Evolutionary conservation across 2,888 invertebrate species (phyloP), one percentile per base, ranked within the genome.

Genomic region (Mesorhabditis spiculigera): DNA sequence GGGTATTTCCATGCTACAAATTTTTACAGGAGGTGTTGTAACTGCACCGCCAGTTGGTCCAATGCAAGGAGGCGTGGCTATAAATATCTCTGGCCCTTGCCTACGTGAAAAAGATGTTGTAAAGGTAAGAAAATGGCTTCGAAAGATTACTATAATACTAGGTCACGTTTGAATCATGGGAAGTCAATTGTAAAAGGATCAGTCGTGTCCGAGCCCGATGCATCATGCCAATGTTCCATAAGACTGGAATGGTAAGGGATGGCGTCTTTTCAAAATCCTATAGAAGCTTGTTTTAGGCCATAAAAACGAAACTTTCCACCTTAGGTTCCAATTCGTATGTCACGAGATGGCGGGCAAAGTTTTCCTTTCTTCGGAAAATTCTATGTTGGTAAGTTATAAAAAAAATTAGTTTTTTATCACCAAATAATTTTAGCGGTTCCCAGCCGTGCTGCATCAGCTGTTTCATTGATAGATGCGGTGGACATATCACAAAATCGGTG

Each of bases 61-160:
- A 86, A 96, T 97, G 96, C 89, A 96, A 77, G 97, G 97, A 4
- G 97, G 97, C 3, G 93, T 94, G 0, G 91, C 95, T 68, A 93
- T 97, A 61, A 95, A 96, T 86, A 93, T 97, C 71, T 95, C 96
- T 0, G 97, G 96, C 0, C 95, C 95, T 4, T 97, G 97, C 86
- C 93, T 96, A 86, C 89, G 91, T 77, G 90, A 90, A 0, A 89
- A 89, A 2, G 91, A 92, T 81, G 90, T 91, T 77, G 91, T 95
- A 66, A 91, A 83, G 67, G 87, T 87, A 65, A 44, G 5, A 66
- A 16, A 66, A 66, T 10, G 41, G 10, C 10, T 66, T 43, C n/a
- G 43, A 41, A 28, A 28, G 28, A 28, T 28, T 3, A 43, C 64
- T 68, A 4, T 5, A 10, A 10, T 68, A 65, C 50, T 16, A 67